Base-by-base conservation (phyloP, 2,113 vertebrate genomes). In the Ptychochromis oligacanthus region DNA sequence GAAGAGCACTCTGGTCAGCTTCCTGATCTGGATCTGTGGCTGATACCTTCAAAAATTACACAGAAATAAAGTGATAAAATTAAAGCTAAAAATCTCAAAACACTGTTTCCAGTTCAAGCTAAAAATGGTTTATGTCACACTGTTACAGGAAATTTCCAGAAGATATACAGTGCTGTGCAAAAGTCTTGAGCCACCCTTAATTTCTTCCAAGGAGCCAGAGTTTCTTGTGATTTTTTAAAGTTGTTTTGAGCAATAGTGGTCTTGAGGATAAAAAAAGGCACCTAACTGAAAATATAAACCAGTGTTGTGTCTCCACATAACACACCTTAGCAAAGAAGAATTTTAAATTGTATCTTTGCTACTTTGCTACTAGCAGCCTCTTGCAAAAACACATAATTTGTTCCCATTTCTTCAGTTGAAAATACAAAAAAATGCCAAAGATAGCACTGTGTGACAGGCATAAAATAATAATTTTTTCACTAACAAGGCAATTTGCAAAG, bases 21-120 rank as follows among this genome's bases (percentile, higher is more conserved):
- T 95, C 97, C 86, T 96, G 95, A 89, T 98, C 97, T 0, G 97
- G 97, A 85, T 98, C 97, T 3, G 88, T 94, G 28, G 97, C 97
- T 26, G 96, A 97, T 76, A 97, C 97, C 97, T 98, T 81, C 4
- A 80, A 64, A 80, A 43, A 43, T 28, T 2, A 57, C 8, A 75
- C 14, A 18, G 17, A 28, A 8, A 64, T 4, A 76, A 18, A 13
- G 12, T 2, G 0, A 57, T 52, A 77, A 70, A 78, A 58, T 3
- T 36, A 57, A 65, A 60, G 31, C 67, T n/a, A 31, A 31, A 52
- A 49, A 28, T 52, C 24, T 72, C 10, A 52, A 52, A 72, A 14
- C 65, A 52, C 24, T 70, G 43, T 70, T 70, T 1, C 24, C 7
- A 52, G 65, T 72, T 72, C 24, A 52, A 31, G 49, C 28, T 72